phyloP scores from a whole-genome alignment of 2,888 invertebrate genomes.

The Chalcis sispes region DNA sequence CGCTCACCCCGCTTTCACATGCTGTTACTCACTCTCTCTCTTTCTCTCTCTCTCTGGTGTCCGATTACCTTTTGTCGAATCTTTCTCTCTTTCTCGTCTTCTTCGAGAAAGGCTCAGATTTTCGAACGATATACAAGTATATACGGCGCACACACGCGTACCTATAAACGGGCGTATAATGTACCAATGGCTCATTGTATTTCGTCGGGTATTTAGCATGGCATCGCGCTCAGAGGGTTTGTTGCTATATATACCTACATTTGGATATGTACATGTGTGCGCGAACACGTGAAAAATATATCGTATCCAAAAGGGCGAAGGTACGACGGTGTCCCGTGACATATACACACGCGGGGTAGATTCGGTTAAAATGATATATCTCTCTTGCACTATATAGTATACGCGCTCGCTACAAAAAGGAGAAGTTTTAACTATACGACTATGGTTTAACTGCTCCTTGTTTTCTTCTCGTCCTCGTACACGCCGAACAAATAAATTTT shows the following conservation, averaged over 20 bases:
- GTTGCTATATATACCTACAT: constrained; percentile 6
- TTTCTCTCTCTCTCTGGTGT: constrained; percentile 67
- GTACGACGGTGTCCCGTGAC: constrained; percentile 65
- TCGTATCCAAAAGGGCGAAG: constrained; percentile 44
- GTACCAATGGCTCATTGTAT: constrained; percentile 63
- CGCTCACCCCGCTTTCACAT: constrained; percentile 71
- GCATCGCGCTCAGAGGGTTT: constrained; percentile 64
- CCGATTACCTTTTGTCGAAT: constrained; percentile 75
- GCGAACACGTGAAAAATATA: constrained; percentile 20
- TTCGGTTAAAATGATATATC: constrained; percentile 74
- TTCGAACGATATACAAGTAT: constrained; percentile 67
- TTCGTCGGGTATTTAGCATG: constrained; percentile 71
- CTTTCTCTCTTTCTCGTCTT: constrained; percentile 46
- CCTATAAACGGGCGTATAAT: constrained; percentile 53
- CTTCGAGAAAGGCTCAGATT: constrained; percentile 69
- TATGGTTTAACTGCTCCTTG: too few species aligned
- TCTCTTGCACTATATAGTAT: too few species aligned
- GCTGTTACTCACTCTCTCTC: constrained; percentile 62
- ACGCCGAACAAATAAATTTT: too few species aligned
- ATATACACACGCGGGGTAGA: constrained; percentile 68
- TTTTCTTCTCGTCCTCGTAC: too few species aligned
- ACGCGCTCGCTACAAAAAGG: too few species aligned
- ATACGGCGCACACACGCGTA: constrained; percentile 43
- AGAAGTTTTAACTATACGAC: too few species aligned
- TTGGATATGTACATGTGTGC: constrained; percentile 49